Evolutionary conservation across 2,888 invertebrate genomes (phyloP), one percentile per base, ranked within the genome.

Genomic region (Papilio demoleus): DNA sequence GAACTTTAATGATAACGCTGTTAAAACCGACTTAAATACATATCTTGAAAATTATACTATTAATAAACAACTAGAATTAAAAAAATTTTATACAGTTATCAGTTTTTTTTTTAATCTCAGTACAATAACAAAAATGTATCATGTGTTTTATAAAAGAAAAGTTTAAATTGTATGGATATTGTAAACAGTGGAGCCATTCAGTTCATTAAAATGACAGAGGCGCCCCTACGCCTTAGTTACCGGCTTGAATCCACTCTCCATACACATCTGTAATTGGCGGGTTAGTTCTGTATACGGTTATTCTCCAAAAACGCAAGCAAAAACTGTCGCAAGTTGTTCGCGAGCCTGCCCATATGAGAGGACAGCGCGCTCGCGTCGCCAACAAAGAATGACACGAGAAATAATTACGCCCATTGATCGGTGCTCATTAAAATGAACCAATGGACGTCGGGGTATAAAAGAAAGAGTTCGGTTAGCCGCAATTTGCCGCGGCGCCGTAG

Each of bases 361-460:
- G 88, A 87, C 88, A 88, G 86, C 81, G 81, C 79, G 83, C 84
- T 85, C 80, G 84, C 86, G 86, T 79, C 82, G 81, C 73, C 71
- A 81, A 84, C 85, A 87, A 87, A 88, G 86, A 89, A 90, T 88
- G 85, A 88, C 87, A 89, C 88, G 83, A 88, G 85, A 87, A 89
- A 92, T 88, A 90, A 90, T 91, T 90, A 91, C 91, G 90, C 90
- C 90, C 90, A 89, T 90, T 90, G 88, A 90, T 89, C 87, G 86
- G 79, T 80, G 85, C 90, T 90, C 88, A 90, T 90, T 91, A 90
- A 88, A 88, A 84, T 81, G 78, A 77, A 82, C 90, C 91, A 91
- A 91, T 90, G 81, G 83, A 81, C 78, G 76, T 77, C 76, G 79
- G 73, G 71, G 62, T 75, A 84, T 83, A 89, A 89, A 88, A 88